These are phyloP conservation scores for Dinomys branickii DNA, from an alignment of 2,113 vertebrate genomes.

Conservation along the genomic window DNA sequence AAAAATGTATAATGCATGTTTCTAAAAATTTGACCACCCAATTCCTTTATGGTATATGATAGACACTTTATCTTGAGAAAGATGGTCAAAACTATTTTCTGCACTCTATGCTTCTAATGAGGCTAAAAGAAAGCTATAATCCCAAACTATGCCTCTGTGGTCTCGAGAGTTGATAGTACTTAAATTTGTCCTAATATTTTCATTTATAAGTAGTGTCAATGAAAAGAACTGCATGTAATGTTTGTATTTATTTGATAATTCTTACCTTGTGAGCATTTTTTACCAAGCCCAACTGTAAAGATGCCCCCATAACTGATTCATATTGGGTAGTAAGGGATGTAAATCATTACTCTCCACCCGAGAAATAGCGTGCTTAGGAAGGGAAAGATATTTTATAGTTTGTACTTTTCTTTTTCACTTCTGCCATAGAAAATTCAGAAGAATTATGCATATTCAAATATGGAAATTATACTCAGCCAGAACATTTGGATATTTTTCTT, in stretches of 20 bases:
- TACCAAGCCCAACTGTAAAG: background rate
- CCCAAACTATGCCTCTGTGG: background rate
- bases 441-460: background rate
- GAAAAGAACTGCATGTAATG: background rate
- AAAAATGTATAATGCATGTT: background rate
- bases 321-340: background rate
- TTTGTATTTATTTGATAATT: background rate
- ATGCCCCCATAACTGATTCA: background rate
- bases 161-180: background rate
- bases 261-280: background rate
- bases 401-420: background rate
- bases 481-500: background rate
- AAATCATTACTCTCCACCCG: background rate
- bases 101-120: background rate
- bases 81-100: background rate
- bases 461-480: background rate
- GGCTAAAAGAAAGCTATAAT: background rate
- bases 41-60: background rate
- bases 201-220: background rate
- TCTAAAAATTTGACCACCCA: background rate
- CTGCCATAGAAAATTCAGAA: background rate
- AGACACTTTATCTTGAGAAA: background rate
- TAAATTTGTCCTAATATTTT: background rate
- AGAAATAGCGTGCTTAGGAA: background rate
- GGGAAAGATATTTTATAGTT: background rate